These are phyloP conservation scores for Zygogramma bicolorata DNA, from an alignment of 2,888 invertebrate species.

Conservation along the genomic window DNA sequence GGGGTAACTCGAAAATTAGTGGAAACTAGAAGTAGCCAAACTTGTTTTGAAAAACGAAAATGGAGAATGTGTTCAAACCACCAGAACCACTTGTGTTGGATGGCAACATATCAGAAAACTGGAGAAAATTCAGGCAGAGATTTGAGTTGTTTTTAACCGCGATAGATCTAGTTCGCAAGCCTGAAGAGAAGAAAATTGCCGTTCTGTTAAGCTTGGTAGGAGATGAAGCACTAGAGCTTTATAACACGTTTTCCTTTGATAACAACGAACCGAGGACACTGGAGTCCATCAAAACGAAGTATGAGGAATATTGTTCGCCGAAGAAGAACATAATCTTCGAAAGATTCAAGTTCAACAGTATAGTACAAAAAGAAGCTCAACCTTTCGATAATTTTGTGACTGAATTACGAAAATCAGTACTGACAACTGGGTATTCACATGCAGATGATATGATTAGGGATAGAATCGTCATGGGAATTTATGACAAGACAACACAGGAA, in stretches of 20 bases:
- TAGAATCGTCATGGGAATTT: slow-evolving; percentile 48
- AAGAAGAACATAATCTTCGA: slow-evolving; percentile 43
- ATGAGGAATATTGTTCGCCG: slow-evolving; percentile 32
- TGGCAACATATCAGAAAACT: slow-evolving; percentile 35
- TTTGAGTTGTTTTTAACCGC: slow-evolving; percentile 38
- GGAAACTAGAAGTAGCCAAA: no score
- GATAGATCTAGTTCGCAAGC: slow-evolving; percentile 6
- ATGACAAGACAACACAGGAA: slow-evolving; percentile 44
- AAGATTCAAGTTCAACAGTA: slow-evolving; percentile 46
- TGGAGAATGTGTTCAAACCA: slow-evolving; percentile 15
- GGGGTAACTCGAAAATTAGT: no score
- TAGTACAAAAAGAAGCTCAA: slow-evolving; percentile 50
- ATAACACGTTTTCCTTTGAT: slow-evolving; percentile 30
- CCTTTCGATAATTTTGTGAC: slow-evolving; percentile 53
- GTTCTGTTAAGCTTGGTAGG: slow-evolving; percentile 34
- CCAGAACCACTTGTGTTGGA: slow-evolving; percentile 27
- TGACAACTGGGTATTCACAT: slow-evolving; percentile 49
- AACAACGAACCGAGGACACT: not conserved
- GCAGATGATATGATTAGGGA: slow-evolving; percentile 50
- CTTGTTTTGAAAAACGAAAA: no score
- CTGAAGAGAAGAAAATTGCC: slow-evolving; percentile 32
- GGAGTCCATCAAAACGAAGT: slow-evolving; percentile 18
- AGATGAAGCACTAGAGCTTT: slow-evolving; percentile 44
- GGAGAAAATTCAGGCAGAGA: slow-evolving; percentile 33
- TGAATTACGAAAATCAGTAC: slow-evolving; percentile 48